Conservation (phyloP, 2,888 invertebrate species). For the Caradrina clavipalpis region DNA sequence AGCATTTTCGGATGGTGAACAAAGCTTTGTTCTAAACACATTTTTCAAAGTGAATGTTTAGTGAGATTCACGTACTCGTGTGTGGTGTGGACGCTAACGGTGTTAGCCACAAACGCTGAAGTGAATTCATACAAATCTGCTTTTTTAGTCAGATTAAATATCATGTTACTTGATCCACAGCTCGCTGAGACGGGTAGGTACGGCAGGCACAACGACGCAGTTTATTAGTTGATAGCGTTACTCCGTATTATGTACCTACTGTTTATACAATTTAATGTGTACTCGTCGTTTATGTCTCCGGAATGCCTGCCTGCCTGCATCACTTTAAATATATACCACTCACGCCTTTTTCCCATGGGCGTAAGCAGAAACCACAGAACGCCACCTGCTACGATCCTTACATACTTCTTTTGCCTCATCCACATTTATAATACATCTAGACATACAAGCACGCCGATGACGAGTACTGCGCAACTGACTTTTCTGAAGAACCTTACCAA, state of each 20-base stretch:
- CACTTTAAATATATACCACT: no score
- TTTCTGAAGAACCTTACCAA: no score
- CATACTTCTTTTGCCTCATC: no score
- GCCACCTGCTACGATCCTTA: no score
- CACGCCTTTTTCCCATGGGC: no score
- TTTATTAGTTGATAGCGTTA: neutral
- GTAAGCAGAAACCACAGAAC: no score
- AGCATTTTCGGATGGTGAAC: neutral
- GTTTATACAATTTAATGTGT: neutral
- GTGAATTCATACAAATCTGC: constrained; percentile 17
- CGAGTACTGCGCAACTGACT: no score
- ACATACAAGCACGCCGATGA: no score
- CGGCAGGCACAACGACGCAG: neutral
- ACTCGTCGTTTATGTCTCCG: no score
- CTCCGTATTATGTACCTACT: neutral
- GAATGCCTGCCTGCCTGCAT: neutral
- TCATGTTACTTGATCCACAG: constrained; percentile 11
- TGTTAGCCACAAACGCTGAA: constrained; percentile 6
- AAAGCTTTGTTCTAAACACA: constrained; percentile 3
- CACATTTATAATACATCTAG: no score
- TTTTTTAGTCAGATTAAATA: constrained; percentile 28
- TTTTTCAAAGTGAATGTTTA: neutral
- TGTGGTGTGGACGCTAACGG: neutral
- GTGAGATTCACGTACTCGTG: neutral
- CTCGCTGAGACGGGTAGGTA: neutral